A percentile compares a stretch with the other conserved stretches of the same genome.
phyloP scores from a whole-genome alignment of 2,888 invertebrate genomes.

The Disparrhopalites patrizii region DNA sequence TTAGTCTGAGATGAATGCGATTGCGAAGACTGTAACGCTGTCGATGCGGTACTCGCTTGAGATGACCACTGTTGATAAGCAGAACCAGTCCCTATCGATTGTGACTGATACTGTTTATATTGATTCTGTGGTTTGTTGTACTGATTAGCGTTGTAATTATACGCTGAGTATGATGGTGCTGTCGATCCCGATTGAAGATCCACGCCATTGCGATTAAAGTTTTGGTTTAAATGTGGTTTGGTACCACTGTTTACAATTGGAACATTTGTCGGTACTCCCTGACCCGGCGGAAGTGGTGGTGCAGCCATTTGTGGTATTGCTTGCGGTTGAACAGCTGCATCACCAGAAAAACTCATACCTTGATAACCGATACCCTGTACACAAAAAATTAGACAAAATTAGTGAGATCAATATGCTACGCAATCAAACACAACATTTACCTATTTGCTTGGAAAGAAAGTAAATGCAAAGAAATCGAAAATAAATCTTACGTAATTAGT shows the following conservation, averaged over 20 bases:
- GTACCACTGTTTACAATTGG: neutral
- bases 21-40: neutral
- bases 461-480: too few relatives aligned
- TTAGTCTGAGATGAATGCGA: slow-evolving; percentile 2
- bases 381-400: too few relatives aligned
- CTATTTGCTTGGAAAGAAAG: too few relatives aligned
- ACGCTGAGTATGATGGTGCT: neutral
- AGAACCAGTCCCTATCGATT: neutral
- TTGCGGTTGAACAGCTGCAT: slow-evolving; percentile 35
- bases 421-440: slow-evolving; percentile 6
- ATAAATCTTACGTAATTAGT: slow-evolving; percentile 32
- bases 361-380: slow-evolving; percentile 35
- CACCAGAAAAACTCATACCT: slow-evolving; percentile 45
- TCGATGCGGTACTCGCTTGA: slow-evolving; percentile 1
- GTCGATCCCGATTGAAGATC: slow-evolving; percentile 9
- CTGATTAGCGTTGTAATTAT: slow-evolving; percentile 7
- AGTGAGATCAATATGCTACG: slow-evolving; percentile 9
- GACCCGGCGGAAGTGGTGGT: neutral
- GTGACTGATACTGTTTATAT: slow-evolving; percentile 18
- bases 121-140: slow-evolving; percentile 16
- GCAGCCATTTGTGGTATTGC: slow-evolving; percentile 35
- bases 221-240: slow-evolving; percentile 20
- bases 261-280: neutral
- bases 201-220: slow-evolving; percentile 3
- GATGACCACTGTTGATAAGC: slow-evolving; percentile 10